phyloP scores from a whole-genome alignment of 2,888 invertebrate genomes.

The Limnephilus lunatus region DNA sequence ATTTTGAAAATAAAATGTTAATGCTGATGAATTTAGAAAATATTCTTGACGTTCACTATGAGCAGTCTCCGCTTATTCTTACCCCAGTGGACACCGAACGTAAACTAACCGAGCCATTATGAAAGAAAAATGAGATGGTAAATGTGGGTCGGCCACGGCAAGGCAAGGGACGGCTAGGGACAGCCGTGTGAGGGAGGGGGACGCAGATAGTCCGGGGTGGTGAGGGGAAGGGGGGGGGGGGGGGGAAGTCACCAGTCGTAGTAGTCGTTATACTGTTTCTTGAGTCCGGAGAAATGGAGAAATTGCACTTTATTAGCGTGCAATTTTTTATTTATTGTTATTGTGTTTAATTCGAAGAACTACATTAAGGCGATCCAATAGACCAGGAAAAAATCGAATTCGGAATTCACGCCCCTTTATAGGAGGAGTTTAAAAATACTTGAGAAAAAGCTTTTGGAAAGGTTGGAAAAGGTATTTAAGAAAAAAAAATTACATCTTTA shows the following conservation, averaged over 20 bases:
- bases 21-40: neutral
- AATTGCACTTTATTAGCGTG: conserved; percentile 61
- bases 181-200: conserved; percentile 37
- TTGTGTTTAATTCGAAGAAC: too few relatives aligned
- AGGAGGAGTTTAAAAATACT: too few relatives aligned
- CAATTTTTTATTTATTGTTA: neutral
- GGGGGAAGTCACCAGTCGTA: conserved; percentile 66
- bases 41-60: neutral
- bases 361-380: too few relatives aligned
- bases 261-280: conserved; percentile 66
- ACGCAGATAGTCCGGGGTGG: conserved; percentile 45
- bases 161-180: conserved; percentile 2
- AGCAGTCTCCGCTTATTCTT: neutral
- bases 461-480: too few relatives aligned
- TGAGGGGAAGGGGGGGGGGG: conserved; percentile 67
- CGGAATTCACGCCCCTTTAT: too few relatives aligned
- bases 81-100: conserved; percentile 52
- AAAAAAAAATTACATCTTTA: too few relatives aligned
- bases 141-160: conserved; percentile 53
- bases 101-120: conserved; percentile 65
- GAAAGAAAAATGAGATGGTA: conserved; percentile 65
- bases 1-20: too few relatives aligned
- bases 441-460: too few relatives aligned
- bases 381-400: too few relatives aligned
- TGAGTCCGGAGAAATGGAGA: conserved; percentile 63